Percentiles rank a stretch among this genome's conserved stretches.
Evolutionary conservation across 2,113 vertebrate species (phyloP).

Genomic region (Sphaerodactylus townsendi): DNA sequence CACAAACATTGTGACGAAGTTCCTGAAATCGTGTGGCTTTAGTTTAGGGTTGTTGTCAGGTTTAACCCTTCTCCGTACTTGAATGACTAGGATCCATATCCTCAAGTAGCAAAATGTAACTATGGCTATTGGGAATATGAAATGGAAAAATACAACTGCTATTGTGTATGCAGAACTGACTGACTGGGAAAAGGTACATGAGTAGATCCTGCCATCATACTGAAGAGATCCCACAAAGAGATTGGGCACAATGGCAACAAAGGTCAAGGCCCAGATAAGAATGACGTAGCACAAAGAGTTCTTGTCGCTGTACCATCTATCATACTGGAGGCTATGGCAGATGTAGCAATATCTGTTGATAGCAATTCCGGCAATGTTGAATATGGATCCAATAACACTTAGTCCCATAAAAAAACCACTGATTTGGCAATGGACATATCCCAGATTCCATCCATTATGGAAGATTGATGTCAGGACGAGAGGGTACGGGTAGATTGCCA

Average conservation of each 20-base stretch:
- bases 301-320: slow-evolving; percentile 89
- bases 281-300: slow-evolving; percentile 90
- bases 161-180: slow-evolving; percentile 92
- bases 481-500: slow-evolving; percentile 94
- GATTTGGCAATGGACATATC: slow-evolving; percentile 91
- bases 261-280: slow-evolving; percentile 89
- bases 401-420: slow-evolving; percentile 96
- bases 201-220: slow-evolving; percentile 92
- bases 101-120: slow-evolving; percentile 95
- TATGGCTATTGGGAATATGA: slow-evolving; percentile 90
- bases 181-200: slow-evolving; percentile 91
- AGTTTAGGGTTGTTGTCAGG: slow-evolving; percentile 86
- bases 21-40: slow-evolving; percentile 91
- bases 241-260: slow-evolving; percentile 92
- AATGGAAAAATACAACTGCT: slow-evolving; percentile 95
- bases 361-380: slow-evolving; percentile 96
- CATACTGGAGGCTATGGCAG: slow-evolving; percentile 94
- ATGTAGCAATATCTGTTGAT: slow-evolving; percentile 97
- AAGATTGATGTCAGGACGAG: slow-evolving; percentile 91
- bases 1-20: slow-evolving; percentile 97
- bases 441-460: slow-evolving; percentile 90
- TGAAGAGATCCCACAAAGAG: slow-evolving; percentile 88
- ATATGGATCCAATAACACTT: slow-evolving; percentile 94
- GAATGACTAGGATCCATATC: slow-evolving; percentile 95
- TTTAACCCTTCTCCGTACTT: slow-evolving; percentile 88